Conservation (phyloP, 1,140 invertebrate species). For the Drosophila athabasca region DNA sequence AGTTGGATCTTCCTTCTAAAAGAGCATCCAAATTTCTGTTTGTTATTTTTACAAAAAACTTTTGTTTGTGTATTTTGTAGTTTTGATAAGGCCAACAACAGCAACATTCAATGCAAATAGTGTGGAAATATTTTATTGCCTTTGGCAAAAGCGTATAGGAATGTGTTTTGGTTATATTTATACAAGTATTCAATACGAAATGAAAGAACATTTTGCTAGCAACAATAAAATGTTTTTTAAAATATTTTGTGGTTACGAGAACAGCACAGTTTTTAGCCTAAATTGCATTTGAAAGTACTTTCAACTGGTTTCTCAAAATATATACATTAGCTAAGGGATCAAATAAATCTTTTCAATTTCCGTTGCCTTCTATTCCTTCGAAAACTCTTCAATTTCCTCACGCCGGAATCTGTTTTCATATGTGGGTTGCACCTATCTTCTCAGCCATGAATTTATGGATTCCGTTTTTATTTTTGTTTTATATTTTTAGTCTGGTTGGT, state of each 20-base stretch:
- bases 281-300: too few species aligned
- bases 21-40: constrained; percentile 2
- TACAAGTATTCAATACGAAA: constrained; percentile 3
- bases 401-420: constrained; percentile 20
- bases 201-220: neutral
- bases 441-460: constrained; percentile 26
- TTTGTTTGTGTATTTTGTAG: constrained; percentile 3
- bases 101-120: constrained; percentile 7
- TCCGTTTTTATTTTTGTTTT: constrained; percentile 19
- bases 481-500: constrained; percentile 40
- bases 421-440: constrained; percentile 15
- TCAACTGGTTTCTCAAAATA: too few species aligned
- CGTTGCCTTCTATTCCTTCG: neutral
- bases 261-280: too few species aligned
- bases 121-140: constrained; percentile 27
- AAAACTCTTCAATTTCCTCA: neutral
- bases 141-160: constrained; percentile 9
- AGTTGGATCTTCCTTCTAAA: neutral
- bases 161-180: constrained; percentile 4
- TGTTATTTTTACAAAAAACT: neutral
- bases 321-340: too few species aligned
- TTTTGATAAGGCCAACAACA: constrained; percentile 20
- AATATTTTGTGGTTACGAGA: too few species aligned
- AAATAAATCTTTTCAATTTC: neutral
- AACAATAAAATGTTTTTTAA: too few species aligned